Percentiles rank a stretch among this genome's conserved stretches.
Conservation (phyloP, 2,113 vertebrate species). For the Suricata suricatta region DNA sequence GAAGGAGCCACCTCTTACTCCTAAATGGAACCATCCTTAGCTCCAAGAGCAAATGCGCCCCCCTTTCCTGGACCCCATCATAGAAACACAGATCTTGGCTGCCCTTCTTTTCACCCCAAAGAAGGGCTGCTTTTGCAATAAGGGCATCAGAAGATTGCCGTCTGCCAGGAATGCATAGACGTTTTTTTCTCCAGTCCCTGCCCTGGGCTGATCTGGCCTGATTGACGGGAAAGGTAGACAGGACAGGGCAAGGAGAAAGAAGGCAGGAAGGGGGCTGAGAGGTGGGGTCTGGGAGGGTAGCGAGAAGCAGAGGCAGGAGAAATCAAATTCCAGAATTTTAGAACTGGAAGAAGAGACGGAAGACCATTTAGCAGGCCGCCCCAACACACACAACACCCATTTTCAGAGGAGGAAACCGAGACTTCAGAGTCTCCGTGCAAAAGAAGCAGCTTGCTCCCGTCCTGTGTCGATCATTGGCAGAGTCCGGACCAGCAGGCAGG, state of each 20-base stretch:
- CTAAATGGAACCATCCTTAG: conserved; percentile 78
- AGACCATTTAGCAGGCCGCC: neutral
- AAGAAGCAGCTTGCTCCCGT: neutral
- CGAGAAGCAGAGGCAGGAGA: neutral
- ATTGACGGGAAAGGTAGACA: conserved; percentile 63
- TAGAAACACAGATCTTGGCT: conserved; percentile 91
- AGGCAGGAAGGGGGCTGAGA: neutral
- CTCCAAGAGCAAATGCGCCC: conserved; percentile 74
- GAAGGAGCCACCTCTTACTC: conserved; percentile 66
- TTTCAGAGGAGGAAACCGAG: neutral
- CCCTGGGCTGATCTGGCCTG: conserved; percentile 64
- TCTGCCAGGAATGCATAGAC: conserved; percentile 78
- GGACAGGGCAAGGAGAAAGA: conserved; percentile 26
- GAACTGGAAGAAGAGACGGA: neutral
- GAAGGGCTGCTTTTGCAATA: conserved; percentile 78
- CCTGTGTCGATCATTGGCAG: neutral
- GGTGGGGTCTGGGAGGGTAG: neutral
- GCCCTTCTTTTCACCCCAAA: conserved; percentile 91
- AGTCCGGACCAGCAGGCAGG: conserved; percentile 71
- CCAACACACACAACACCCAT: neutral
- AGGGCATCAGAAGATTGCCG: conserved; percentile 77
- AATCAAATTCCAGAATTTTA: neutral
- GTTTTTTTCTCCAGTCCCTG: conserved; percentile 70
- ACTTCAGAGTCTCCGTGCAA: neutral
- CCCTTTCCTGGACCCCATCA: conserved; percentile 81